Conservation (phyloP, 1,140 invertebrate genomes). For the Eriosoma lanigerum region DNA sequence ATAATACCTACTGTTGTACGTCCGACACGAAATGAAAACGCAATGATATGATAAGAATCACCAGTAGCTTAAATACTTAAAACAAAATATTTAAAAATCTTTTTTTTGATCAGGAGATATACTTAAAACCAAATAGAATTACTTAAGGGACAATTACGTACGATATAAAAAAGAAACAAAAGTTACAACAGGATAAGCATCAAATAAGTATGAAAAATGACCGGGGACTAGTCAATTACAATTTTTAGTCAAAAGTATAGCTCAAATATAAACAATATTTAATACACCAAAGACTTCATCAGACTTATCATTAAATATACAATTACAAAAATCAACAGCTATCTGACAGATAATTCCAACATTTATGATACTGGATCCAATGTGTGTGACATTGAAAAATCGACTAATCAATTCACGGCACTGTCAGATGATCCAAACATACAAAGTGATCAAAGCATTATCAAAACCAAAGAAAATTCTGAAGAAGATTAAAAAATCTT, state of each 20-base stretch:
- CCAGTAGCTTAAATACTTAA: background rate
- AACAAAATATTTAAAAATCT: background rate
- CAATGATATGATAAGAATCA: background rate
- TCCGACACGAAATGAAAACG: background rate
- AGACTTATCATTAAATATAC: background rate
- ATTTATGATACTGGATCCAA: background rate
- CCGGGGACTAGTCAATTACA: slow-evolving; percentile 11
- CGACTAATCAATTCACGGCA: background rate
- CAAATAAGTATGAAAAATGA: slow-evolving; percentile 18
- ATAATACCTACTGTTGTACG: slow-evolving; percentile 7
- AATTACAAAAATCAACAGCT: slow-evolving; percentile 5
- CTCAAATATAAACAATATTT: slow-evolving; percentile 17
- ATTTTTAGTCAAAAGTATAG: slow-evolving; percentile 23
- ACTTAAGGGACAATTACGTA: slow-evolving; percentile 5
- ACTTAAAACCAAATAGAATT: slow-evolving; percentile 2
- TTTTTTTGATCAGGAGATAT: background rate
- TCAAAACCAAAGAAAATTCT: background rate
- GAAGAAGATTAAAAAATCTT: background rate
- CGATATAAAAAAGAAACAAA: slow-evolving; percentile 25
- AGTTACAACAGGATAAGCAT: slow-evolving; percentile 15
- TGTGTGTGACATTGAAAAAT: background rate
- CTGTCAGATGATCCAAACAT: background rate
- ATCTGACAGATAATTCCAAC: background rate
- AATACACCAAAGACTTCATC: background rate
- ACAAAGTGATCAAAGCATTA: slow-evolving; percentile 9